phyloP scores from a whole-genome alignment of 2,797 vertebrate genomes.

The Sparidentex hasta region DNA sequence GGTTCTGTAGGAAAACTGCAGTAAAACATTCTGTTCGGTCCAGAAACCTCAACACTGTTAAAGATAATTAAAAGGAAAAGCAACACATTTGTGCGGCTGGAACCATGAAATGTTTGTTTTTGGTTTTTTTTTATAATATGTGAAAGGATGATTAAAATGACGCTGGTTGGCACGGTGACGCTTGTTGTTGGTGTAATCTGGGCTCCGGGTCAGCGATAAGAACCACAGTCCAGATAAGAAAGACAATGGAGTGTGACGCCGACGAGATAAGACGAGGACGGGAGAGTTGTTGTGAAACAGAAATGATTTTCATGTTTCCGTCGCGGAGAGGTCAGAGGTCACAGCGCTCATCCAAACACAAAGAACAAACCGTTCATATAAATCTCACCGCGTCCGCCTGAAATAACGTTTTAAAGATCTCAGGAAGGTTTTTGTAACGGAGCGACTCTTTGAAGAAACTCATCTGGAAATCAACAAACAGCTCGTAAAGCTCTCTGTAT shows the following conservation, averaged over 20 bases:
- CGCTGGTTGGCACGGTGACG: not conserved
- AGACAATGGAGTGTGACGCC: slow-evolving; percentile 21
- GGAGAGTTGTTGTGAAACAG: slow-evolving; percentile 9
- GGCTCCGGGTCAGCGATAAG: slow-evolving; percentile 26
- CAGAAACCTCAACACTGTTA: too few species aligned
- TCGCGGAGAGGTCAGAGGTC: slow-evolving; percentile 17
- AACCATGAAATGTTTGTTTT: too few species aligned
- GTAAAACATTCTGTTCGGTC: too few species aligned
- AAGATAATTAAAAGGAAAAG: not conserved
- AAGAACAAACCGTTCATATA: too few species aligned
- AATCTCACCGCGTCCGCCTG: too few species aligned
- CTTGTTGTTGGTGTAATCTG: not conserved
- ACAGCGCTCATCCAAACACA: too few species aligned
- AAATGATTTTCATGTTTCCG: not conserved
- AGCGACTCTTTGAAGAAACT: not conserved
- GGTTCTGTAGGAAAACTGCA: too few species aligned
- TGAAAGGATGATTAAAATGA: not conserved
- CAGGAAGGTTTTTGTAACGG: not conserved
- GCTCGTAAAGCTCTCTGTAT: not conserved
- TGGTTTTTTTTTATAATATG: too few species aligned
- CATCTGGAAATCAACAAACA: slow-evolving; percentile 14
- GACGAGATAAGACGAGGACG: slow-evolving; percentile 21
- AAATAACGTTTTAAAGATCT: too few species aligned
- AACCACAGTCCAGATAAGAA: slow-evolving; percentile 23
- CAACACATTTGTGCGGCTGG: not conserved